Evolutionary conservation across 2,113 vertebrate genomes (phyloP), one percentile per base, ranked within the genome.

Genomic region (Indicator indicator): DNA sequence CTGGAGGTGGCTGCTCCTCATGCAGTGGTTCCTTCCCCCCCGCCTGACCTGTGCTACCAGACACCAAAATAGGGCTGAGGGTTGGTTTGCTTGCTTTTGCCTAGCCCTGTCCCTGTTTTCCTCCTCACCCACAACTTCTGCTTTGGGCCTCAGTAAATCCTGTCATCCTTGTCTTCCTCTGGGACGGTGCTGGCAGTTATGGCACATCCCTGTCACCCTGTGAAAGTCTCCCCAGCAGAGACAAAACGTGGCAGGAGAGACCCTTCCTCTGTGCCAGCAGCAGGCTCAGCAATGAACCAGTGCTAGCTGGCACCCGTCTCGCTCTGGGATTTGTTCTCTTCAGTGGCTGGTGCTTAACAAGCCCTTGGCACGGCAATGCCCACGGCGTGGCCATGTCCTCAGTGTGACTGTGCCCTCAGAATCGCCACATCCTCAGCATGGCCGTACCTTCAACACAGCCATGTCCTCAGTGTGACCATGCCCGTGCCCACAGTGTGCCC

Each of bases 221-320:
- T 16, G 38, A 26, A 40, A 63, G 28, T 24, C 59, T 4, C 9
- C n/a, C 3, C 7, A 16, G 16, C 26, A 14, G 55, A 26, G 16
- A 62, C 30, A 36, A 38, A 79, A 28, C 4, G 1, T 52, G 38
- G 12, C 1, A 4, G 67, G 17, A 0, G 1, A 58, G 52, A 30
- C 27, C 44, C 27, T 65, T 74, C 33, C 80, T 54, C 52, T 2
- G 0, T n/a, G 23, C 40, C 55, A 54, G 75, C 33, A 10, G n/a
- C 0, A 0, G 33, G 28, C 73, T 71, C 52, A 32, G 56, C 26
- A 50, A 36, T 6, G 58, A 86, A 9, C 36, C 5, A 2, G 42
- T 36, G 55, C 54, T 60, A 58, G 71, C 0, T 59, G 84, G 33
- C 58, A 59, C 54, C 19, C 36, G 81, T 6, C 2, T 52, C 54